A percentile compares a stretch with the other conserved stretches of the same genome.
These are phyloP conservation scores for Eilema depressum DNA, from an alignment of 2,888 invertebrate species.

Conservation along the genomic window DNA sequence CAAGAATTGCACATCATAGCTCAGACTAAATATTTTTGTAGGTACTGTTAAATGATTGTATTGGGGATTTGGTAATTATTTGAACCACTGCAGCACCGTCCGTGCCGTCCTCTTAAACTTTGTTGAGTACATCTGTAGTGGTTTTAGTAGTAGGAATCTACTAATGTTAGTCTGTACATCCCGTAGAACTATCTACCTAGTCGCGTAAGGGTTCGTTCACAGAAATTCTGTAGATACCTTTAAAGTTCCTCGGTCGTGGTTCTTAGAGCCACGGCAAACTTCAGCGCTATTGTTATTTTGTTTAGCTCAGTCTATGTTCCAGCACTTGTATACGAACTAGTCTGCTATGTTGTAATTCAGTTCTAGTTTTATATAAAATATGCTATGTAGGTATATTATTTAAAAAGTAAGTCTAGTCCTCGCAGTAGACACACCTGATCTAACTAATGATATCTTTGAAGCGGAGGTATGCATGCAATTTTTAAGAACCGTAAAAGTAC, in stretches of 20 bases:
- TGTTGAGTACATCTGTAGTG: background rate
- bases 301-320: background rate
- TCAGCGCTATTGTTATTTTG: background rate
- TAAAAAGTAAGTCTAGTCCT: slow-evolving; percentile 16
- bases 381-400: too few relatives aligned
- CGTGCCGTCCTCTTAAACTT: too few relatives aligned
- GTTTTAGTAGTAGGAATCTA: background rate
- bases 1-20: too few relatives aligned
- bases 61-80: too few relatives aligned
- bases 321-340: background rate
- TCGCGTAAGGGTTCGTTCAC: background rate
- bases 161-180: background rate
- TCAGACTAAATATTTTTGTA: too few relatives aligned
- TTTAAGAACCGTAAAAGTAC: too few relatives aligned
- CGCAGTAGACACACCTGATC: background rate
- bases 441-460: background rate
- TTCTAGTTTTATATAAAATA: background rate
- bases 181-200: background rate
- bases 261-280: background rate
- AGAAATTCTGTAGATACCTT: background rate
- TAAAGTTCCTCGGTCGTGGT: background rate
- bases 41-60: too few relatives aligned
- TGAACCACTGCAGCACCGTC: too few relatives aligned
- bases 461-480: too few relatives aligned
- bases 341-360: background rate